These are phyloP conservation scores for Ctenodactylus gundi DNA, from an alignment of 2,113 vertebrate genomes.

Conservation along the genomic window DNA sequence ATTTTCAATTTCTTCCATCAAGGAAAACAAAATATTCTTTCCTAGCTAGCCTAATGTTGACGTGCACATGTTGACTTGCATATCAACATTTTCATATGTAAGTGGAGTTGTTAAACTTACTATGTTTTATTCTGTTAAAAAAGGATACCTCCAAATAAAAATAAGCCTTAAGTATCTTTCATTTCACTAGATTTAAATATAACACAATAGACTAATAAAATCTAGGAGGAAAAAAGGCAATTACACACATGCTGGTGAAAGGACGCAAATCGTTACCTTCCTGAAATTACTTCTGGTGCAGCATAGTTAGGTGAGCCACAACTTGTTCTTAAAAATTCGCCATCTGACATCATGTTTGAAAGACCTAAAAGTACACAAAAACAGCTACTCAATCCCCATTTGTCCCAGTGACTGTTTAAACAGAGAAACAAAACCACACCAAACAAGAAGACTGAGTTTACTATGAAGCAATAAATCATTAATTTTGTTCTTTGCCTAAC, in stretches of 20 bases:
- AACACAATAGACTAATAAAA: conserved; percentile 8
- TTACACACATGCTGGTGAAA: not conserved
- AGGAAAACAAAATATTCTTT: not conserved
- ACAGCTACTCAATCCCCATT: conserved; percentile 74
- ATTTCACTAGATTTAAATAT: not conserved
- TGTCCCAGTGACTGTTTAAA: conserved; percentile 64
- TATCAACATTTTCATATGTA: not conserved
- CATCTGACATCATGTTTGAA: conserved; percentile 99
- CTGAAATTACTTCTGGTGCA: conserved; percentile 98
- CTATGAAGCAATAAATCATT: not conserved
- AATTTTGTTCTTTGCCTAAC: conserved; percentile 35
- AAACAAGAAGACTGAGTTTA: conserved; percentile 27
- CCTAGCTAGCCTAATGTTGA: conserved; percentile 24
- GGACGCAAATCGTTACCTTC: conserved; percentile 88
- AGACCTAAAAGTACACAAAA: conserved; percentile 89
- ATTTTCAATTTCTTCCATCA: conserved; percentile 21
- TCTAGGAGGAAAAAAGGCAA: not conserved
- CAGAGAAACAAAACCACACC: conserved; percentile 29
- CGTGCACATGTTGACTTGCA: not conserved
- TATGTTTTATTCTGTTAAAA: conserved; percentile 32
- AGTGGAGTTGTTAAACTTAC: conserved; percentile 26
- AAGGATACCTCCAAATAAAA: not conserved
- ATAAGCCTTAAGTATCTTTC: not conserved
- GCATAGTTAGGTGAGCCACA: conserved; percentile 99
- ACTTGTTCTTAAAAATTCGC: conserved; percentile 97